These are phyloP conservation scores for Potorous gilbertii DNA, from an alignment of 2,797 vertebrate species.

Conservation along the genomic window DNA sequence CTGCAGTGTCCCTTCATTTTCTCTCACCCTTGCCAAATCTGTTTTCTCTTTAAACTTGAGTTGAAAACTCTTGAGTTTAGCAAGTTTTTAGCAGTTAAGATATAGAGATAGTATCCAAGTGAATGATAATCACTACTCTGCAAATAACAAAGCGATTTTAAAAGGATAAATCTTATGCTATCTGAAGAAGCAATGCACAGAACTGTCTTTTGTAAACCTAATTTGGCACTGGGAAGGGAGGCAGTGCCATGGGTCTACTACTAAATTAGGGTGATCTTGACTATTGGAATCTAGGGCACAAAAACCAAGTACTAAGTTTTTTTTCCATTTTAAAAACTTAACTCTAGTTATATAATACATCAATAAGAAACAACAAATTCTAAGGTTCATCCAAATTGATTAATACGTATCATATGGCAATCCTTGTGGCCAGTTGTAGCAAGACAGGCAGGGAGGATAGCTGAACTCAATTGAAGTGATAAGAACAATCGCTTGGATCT, in stretches of 20 bases:
- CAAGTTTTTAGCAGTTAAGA: background rate
- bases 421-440: background rate
- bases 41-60: slow-evolving; percentile 15
- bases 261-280: background rate
- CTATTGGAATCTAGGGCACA: background rate
- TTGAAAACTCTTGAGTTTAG: background rate
- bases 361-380: background rate
- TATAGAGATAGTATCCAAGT: background rate
- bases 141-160: slow-evolving; percentile 22
- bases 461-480: background rate
- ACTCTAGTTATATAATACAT: background rate
- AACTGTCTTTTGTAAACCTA: background rate
- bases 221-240: background rate
- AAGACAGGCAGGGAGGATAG: background rate
- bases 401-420: background rate
- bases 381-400: background rate
- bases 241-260: background rate
- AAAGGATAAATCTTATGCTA: background rate
- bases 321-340: background rate
- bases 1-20: background rate
- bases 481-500: background rate
- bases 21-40: background rate
- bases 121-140: background rate
- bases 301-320: background rate
- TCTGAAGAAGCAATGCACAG: background rate